phyloP scores from a whole-genome alignment of 2,888 invertebrate genomes.

The Caradrina clavipalpis region DNA sequence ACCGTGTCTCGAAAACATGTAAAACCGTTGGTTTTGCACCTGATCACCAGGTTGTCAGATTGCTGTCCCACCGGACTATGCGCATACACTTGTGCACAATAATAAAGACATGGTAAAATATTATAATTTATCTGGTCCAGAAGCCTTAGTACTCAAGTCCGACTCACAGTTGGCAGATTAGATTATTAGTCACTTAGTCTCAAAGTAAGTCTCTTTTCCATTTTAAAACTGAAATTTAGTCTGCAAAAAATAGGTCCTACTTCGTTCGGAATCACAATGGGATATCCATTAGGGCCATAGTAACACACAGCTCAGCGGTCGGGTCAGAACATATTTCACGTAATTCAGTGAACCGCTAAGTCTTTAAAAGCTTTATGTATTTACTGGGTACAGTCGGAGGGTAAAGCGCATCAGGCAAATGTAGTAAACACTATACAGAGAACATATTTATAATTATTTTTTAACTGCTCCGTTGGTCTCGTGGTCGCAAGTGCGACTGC shows the following conservation, averaged over 20 bases:
- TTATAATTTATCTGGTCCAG: too few species aligned
- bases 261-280: constrained; percentile 14
- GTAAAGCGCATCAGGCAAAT: constrained; percentile 48
- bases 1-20: too few species aligned
- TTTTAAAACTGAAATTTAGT: neutral
- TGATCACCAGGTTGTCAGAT: too few species aligned
- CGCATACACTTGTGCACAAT: too few species aligned
- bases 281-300: constrained; percentile 11
- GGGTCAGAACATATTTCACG: constrained; percentile 31
- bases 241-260: neutral
- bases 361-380: constrained; percentile 66
- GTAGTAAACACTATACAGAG: constrained; percentile 10
- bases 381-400: constrained; percentile 38
- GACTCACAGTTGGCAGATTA: too few species aligned
- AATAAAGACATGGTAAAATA: too few species aligned
- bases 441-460: constrained; percentile 5
- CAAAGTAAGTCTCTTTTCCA: neutral
- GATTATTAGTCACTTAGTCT: too few species aligned
- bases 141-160: too few species aligned
- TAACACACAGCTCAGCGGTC: constrained; percentile 21
- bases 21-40: too few species aligned
- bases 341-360: constrained; percentile 54
- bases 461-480: neutral
- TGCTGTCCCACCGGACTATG: too few species aligned
- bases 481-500: too few species aligned